These are phyloP conservation scores for Dolichotis patagonum DNA, from an alignment of 2,113 vertebrate species.

Conservation along the genomic window DNA sequence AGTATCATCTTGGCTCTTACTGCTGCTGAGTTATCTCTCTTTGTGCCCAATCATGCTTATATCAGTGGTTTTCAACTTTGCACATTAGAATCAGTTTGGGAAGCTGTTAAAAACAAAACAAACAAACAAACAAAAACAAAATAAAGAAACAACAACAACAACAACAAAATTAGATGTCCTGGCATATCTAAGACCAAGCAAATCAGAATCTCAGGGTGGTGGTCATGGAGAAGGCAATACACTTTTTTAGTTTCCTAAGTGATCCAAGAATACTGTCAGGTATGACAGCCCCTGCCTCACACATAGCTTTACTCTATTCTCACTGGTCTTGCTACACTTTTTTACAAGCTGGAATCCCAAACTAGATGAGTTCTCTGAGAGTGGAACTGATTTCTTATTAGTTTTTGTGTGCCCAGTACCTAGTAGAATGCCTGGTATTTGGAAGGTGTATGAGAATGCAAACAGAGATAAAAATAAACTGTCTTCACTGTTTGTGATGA, in stretches of 20 bases:
- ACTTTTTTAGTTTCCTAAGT: not conserved
- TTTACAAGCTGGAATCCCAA: not conserved
- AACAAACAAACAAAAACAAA: too few species aligned
- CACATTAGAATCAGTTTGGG: not conserved
- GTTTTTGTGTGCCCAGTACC: not conserved
- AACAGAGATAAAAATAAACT: constrained; percentile 4
- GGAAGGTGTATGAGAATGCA: not conserved
- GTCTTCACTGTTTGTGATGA: not conserved
- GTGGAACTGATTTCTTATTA: not conserved
- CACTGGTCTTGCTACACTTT: not conserved
- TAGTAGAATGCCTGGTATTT: not conserved
- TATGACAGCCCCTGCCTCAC: not conserved
- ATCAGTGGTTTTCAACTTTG: not conserved
- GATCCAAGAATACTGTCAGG: not conserved
- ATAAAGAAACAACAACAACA: too few species aligned
- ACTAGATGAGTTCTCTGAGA: not conserved
- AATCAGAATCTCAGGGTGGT: not conserved
- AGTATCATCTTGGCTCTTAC: not conserved
- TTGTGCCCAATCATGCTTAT: not conserved
- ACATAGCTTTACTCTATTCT: not conserved
- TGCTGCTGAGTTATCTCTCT: not conserved
- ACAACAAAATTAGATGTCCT: not conserved
- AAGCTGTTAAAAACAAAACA: not conserved
- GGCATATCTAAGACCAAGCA: not conserved
- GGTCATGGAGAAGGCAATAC: not conserved